Conservation (phyloP, 2,113 vertebrate genomes). For the Triplophysa siluroides region DNA sequence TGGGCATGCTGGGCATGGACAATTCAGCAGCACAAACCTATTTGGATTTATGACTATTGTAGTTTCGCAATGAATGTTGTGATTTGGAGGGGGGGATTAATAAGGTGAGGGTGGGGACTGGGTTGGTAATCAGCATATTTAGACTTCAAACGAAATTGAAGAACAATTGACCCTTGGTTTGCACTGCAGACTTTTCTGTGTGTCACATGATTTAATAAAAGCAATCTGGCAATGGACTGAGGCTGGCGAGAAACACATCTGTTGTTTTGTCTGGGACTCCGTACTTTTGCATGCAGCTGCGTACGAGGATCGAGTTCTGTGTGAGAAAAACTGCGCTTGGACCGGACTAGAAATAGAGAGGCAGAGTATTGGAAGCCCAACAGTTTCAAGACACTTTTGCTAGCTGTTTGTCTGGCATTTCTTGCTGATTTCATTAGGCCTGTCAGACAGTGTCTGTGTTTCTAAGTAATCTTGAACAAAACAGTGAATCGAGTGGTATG, state of each 20-base stretch:
- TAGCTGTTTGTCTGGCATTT: slow-evolving; percentile 20
- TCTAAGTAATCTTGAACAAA: not conserved
- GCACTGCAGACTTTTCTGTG: not conserved
- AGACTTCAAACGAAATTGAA: too few relatives aligned
- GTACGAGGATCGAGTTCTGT: slow-evolving; percentile 1
- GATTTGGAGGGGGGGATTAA: too few relatives aligned
- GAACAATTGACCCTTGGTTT: slow-evolving; percentile 1
- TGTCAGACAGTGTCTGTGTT: slow-evolving; percentile 28
- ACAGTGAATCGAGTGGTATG: not conserved
- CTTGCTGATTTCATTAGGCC: slow-evolving; percentile 34
- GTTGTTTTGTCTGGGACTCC: not conserved
- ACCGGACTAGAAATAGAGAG: not conserved
- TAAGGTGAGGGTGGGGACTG: too few relatives aligned
- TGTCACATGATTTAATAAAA: not conserved
- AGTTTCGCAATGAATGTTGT: too few relatives aligned
- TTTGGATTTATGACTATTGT: too few relatives aligned
- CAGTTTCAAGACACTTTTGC: slow-evolving; percentile 5
- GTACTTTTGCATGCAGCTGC: slow-evolving; percentile 14
- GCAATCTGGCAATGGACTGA: slow-evolving; percentile 14
- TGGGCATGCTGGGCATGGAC: too few relatives aligned
- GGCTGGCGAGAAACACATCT: not conserved
- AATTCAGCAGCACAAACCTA: too few relatives aligned
- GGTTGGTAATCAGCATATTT: too few relatives aligned
- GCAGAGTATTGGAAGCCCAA: slow-evolving; percentile 1
- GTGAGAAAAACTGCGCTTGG: not conserved